phyloP scores from a whole-genome alignment of 2,888 invertebrate genomes.

The Physocephala rufipes region DNA sequence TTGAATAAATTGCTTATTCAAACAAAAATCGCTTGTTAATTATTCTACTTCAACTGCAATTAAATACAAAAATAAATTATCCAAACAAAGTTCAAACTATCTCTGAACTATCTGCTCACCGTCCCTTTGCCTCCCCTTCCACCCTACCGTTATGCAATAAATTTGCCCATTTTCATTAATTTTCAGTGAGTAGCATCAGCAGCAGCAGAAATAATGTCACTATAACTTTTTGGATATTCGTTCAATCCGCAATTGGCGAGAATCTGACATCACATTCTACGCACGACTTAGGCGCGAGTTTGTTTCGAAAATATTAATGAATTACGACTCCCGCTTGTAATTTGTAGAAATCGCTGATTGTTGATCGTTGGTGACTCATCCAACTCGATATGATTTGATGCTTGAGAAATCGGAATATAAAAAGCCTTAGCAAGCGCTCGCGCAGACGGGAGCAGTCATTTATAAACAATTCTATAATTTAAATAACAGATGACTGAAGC shows the following conservation, averaged over 20 bases:
- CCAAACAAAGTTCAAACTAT: constrained; percentile 3
- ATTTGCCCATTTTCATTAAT: constrained; percentile 6
- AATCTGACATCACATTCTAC: too few species aligned
- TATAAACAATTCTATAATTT: too few species aligned
- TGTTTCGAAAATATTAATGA: constrained; percentile 18
- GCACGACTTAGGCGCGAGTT: background rate
- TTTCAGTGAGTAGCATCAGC: background rate
- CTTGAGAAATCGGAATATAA: too few species aligned
- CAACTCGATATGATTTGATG: background rate
- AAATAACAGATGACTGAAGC: too few species aligned
- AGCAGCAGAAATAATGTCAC: background rate
- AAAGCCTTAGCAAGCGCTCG: too few species aligned
- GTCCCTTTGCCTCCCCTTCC: background rate
- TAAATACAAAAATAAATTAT: background rate
- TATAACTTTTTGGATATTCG: too few species aligned
- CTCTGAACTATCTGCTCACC: background rate
- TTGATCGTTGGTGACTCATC: background rate
- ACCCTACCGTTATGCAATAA: background rate
- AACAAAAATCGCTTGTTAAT: background rate
- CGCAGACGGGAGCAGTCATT: background rate
- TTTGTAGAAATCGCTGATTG: background rate
- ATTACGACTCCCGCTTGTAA: background rate
- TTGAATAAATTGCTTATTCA: too few species aligned
- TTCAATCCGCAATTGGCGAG: background rate
- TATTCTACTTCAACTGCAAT: constrained; percentile 7